Evolutionary conservation across 2,113 vertebrate species (phyloP).

Genomic region (Hypocryptadius cinnamomeus): DNA sequence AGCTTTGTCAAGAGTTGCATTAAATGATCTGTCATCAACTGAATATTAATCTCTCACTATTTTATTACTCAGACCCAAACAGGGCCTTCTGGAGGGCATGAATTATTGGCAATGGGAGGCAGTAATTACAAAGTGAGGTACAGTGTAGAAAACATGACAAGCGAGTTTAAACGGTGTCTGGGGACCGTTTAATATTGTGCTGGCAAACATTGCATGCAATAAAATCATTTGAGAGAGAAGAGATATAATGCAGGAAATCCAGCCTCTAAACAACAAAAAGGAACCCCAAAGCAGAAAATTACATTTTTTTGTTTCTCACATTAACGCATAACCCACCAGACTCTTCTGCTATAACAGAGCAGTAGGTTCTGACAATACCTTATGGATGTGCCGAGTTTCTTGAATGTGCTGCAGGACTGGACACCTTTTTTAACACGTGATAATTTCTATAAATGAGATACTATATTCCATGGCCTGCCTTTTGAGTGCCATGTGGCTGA

Average conservation of each 20-base stretch:
- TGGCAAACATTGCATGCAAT: not conserved
- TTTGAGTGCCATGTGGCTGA: not conserved
- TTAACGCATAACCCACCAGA: not conserved
- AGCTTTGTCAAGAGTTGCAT: not conserved
- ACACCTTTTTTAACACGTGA: not conserved
- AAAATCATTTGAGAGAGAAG: not conserved
- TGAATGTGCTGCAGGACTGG: not conserved
- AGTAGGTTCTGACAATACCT: not conserved
- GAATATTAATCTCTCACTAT: slow-evolving; percentile 22
- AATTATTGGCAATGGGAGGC: slow-evolving; percentile 8
- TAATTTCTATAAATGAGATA: not conserved
- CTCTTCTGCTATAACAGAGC: not conserved
- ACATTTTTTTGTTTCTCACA: not conserved
- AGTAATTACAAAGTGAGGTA: slow-evolving; percentile 31
- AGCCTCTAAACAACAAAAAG: not conserved
- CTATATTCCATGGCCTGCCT: not conserved
- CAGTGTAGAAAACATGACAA: not conserved
- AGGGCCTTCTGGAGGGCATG: slow-evolving; percentile 18
- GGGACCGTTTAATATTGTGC: not conserved
- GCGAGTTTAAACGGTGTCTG: not conserved
- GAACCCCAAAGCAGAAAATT: not conserved
- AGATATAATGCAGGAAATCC: not conserved
- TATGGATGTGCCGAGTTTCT: rapidly evolving
- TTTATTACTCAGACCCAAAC: slow-evolving; percentile 35
- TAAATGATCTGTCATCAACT: slow-evolving; percentile 7